phyloP scores from a whole-genome alignment of 2,797 vertebrate genomes.

The Melopsittacus undulatus region DNA sequence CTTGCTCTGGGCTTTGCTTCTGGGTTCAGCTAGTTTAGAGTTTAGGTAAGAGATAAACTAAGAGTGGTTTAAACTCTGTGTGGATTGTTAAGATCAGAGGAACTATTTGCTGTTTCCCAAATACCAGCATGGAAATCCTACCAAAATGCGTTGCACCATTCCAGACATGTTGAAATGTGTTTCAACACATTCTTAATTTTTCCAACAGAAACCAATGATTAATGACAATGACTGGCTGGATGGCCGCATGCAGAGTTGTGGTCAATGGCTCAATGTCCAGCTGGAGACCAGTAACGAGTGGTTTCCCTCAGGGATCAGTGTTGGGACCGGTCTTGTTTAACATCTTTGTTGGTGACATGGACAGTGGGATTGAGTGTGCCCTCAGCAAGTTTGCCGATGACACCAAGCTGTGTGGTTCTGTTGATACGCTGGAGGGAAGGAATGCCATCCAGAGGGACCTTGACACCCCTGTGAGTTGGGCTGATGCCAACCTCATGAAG shows the following conservation, averaged over 20 bases:
- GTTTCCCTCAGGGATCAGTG: background rate
- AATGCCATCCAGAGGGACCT: too few species aligned
- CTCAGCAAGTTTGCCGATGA: background rate
- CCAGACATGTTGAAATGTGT: background rate
- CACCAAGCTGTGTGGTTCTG: too few species aligned
- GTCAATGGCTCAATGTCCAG: background rate
- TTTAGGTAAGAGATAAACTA: background rate
- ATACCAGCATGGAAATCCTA: background rate
- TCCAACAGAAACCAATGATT: background rate
- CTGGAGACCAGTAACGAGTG: background rate
- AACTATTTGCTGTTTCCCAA: background rate
- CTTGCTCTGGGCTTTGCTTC: background rate
- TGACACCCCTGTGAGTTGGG: too few species aligned
- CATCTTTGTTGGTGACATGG: background rate
- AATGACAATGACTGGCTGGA: background rate
- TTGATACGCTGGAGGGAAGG: too few species aligned
- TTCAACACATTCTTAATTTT: background rate
- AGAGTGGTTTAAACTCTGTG: background rate
- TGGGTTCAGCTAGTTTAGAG: background rate
- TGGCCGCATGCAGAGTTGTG: background rate
- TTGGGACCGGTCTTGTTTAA: background rate
- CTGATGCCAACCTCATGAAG: too few species aligned
- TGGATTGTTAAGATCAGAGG: background rate
- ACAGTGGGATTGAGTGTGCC: background rate
- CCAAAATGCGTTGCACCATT: background rate